Evolutionary conservation across 1,140 invertebrate species (phyloP).

Genomic region (Hycleus phaleratus): DNA sequence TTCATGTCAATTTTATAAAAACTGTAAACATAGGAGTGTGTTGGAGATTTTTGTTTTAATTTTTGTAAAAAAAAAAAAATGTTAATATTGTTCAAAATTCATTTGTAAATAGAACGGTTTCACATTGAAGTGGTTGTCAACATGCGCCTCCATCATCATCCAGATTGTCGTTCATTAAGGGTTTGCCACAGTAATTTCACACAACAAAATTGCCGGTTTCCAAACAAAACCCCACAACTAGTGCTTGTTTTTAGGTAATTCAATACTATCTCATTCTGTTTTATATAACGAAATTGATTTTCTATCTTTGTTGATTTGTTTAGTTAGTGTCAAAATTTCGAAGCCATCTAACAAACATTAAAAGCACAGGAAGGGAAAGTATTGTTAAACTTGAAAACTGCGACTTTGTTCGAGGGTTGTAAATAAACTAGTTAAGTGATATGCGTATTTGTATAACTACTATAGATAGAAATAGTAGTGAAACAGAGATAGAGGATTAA

Average conservation of each 20-base stretch:
- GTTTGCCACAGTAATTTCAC: background rate
- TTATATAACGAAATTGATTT: too few relatives aligned
- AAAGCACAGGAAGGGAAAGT: too few relatives aligned
- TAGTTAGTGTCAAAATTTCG: too few relatives aligned
- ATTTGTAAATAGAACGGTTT: background rate
- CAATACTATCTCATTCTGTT: too few relatives aligned
- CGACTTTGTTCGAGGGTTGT: conserved; percentile 21
- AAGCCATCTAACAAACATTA: too few relatives aligned
- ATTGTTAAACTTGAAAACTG: too few relatives aligned
- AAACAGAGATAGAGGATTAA: conserved; percentile 19
- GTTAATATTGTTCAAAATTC: too few relatives aligned
- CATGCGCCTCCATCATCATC: background rate
- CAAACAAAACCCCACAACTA: background rate
- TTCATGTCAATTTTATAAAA: conserved; percentile 5
- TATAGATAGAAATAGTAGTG: too few relatives aligned
- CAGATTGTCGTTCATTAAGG: conserved; percentile 4
- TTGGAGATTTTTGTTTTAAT: too few relatives aligned
- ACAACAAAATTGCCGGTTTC: too few relatives aligned
- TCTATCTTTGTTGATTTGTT: too few relatives aligned
- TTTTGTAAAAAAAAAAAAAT: too few relatives aligned
- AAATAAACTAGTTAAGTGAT: conserved; percentile 39
- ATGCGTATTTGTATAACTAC: background rate
- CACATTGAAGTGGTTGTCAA: conserved; percentile 4
- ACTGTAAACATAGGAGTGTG: conserved; percentile 14
- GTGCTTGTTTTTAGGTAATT: background rate